phyloP scores from a whole-genome alignment of 2,113 vertebrate genomes.

The Platysteira castanea region DNA sequence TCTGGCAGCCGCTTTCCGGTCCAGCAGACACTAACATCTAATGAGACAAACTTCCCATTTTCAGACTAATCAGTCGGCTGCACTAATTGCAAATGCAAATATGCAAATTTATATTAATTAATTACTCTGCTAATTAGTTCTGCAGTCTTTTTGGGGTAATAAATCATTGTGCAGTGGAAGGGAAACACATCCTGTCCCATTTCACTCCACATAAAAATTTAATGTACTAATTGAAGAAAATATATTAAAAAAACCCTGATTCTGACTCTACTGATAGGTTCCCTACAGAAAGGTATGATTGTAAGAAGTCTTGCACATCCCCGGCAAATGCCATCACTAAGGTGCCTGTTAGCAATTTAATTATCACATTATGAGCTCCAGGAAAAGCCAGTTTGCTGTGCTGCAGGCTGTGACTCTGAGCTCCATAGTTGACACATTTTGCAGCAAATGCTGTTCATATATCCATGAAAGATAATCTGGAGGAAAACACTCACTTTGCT shows the following conservation, averaged over 20 bases:
- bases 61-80: conserved; percentile 99
- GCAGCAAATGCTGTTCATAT: conserved; percentile 65
- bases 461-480: conserved; percentile 45
- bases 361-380: conserved; percentile 96
- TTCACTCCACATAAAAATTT: conserved; percentile 88
- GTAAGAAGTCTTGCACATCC: conserved; percentile 72
- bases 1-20: conserved; percentile 93
- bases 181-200: conserved; percentile 85
- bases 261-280: conserved; percentile 57
- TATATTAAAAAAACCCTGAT: conserved; percentile 18
- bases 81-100: conserved; percentile 99
- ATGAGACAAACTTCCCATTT: conserved; percentile 99
- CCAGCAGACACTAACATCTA: conserved; percentile 91
- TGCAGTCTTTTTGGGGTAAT: conserved; percentile 98
- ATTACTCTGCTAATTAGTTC: conserved; percentile 99
- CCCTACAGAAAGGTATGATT: conserved; percentile 73
- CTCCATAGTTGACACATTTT: conserved; percentile 75
- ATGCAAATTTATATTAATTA: conserved; percentile 99
- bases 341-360: conserved; percentile 95
- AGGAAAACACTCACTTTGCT: not conserved
- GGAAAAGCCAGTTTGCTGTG: conserved; percentile 81
- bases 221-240: conserved; percentile 81
- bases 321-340: conserved; percentile 82
- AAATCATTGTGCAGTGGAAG: conserved; percentile 98
- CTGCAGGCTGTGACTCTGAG: conserved; percentile 83